phyloP scores from a whole-genome alignment of 2,888 invertebrate genomes.

The Dendrolimus houi region DNA sequence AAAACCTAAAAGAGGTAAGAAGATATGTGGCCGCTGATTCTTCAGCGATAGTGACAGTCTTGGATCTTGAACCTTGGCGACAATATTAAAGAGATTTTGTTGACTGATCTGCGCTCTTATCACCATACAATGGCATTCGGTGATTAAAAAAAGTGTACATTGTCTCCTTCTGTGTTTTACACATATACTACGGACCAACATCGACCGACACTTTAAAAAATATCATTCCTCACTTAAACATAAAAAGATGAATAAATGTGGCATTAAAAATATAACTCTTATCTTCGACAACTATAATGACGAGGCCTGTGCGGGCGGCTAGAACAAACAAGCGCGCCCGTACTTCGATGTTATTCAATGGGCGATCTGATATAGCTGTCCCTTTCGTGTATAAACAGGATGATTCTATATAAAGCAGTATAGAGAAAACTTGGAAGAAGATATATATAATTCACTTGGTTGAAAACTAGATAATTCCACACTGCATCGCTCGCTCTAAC shows the following conservation, averaged over 20 bases:
- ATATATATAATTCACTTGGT: no score
- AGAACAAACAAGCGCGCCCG: conserved; percentile 61
- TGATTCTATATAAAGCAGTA: neutral
- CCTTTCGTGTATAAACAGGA: conserved; percentile 13
- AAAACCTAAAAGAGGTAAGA: no score
- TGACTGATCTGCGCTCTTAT: no score
- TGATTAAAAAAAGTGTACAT: no score
- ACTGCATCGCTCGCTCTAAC: no score
- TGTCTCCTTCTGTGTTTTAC: neutral
- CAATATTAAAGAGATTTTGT: no score
- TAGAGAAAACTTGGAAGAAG: no score
- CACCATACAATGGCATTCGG: no score
- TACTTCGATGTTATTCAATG: conserved; percentile 39
- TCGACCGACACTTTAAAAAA: conserved; percentile 41
- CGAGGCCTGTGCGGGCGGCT: conserved; percentile 68
- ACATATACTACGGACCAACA: neutral
- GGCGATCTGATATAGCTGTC: conserved; percentile 11
- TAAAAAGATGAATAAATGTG: conserved; percentile 41
- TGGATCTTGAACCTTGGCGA: no score
- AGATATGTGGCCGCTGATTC: no score
- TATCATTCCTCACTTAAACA: conserved; percentile 67
- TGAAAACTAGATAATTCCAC: no score
- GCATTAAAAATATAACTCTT: conserved; percentile 68
- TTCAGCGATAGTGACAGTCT: no score
- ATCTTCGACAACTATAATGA: conserved; percentile 72